Evolutionary conservation across 2,113 vertebrate genomes (phyloP).

Genomic region (Nipponia nippon): DNA sequence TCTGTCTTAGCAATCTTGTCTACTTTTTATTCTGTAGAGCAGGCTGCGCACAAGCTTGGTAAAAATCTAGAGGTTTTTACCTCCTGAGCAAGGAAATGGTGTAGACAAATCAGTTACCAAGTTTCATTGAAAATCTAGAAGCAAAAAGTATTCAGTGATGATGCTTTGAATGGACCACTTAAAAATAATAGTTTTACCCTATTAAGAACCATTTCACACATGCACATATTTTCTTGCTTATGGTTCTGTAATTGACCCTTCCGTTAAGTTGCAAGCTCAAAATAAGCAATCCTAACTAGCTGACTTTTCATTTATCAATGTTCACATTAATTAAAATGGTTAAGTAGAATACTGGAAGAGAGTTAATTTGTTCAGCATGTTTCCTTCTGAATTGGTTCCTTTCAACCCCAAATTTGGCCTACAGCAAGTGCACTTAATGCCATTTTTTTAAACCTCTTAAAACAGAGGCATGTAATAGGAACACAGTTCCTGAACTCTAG

Average conservation of each 20-base stretch:
- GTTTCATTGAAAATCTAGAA: neutral
- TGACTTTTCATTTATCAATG: constrained; percentile 12
- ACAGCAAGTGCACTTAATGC: constrained; percentile 39
- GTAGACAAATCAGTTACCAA: neutral
- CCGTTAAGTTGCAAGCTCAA: neutral
- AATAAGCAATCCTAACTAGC: neutral
- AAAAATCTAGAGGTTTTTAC: neutral
- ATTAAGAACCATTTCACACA: neutral
- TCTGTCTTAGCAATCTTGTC: neutral
- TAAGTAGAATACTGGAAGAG: neutral
- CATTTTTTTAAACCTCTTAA: neutral
- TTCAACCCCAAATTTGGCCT: constrained; percentile 34
- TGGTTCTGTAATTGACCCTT: neutral
- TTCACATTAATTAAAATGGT: constrained; percentile 31
- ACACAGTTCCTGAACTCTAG: neutral
- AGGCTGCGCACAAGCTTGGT: neutral
- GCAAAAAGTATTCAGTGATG: neutral
- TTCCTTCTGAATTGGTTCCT: constrained; percentile 48
- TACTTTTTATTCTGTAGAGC: neutral
- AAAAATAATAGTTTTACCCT: neutral
- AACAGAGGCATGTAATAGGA: neutral
- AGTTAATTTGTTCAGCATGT: constrained; percentile 53
- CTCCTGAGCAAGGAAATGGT: neutral
- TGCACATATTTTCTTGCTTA: neutral
- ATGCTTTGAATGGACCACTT: neutral